These are phyloP conservation scores for Tetramorium bicarinatum DNA, from an alignment of 2,888 invertebrate genomes.

Conservation along the genomic window DNA sequence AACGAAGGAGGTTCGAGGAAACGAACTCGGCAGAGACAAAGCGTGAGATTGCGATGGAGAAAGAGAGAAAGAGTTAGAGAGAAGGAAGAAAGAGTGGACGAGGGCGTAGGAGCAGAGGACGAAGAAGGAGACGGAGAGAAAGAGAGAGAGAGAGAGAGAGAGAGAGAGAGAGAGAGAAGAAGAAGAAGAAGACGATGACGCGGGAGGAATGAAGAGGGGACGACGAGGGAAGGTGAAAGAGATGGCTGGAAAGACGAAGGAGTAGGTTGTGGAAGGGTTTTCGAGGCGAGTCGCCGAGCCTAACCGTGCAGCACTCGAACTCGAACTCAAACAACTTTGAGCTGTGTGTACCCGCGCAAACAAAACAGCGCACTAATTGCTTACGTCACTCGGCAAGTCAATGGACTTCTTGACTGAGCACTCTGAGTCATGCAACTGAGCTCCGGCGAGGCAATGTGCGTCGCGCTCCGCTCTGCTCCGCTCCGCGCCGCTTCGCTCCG, in stretches of 20 bases:
- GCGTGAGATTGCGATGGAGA: constrained; percentile 34
- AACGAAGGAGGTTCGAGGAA: constrained; percentile 63
- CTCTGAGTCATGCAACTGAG: constrained; percentile 81
- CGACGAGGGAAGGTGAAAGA: constrained; percentile 54
- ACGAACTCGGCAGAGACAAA: constrained; percentile 65
- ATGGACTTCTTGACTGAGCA: constrained; percentile 81
- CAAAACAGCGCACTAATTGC: constrained; percentile 84
- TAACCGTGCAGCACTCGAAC: constrained; percentile 80
- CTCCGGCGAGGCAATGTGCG: constrained; percentile 56
- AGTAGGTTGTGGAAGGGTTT: constrained; percentile 75
- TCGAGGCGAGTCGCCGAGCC: constrained; percentile 76
- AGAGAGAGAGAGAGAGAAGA: constrained; percentile 12
- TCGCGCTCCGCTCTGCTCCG: constrained; percentile 50
- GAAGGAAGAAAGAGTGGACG: constrained; percentile 55
- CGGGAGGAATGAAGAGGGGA: constrained; percentile 20
- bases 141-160: constrained; percentile 23
- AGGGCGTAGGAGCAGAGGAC: constrained; percentile 21
- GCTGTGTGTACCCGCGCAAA: constrained; percentile 82
- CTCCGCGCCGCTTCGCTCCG: constrained; percentile 54
- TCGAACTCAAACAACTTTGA: constrained; percentile 83
- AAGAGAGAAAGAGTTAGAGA: constrained; percentile 15
- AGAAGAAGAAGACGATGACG: constrained; percentile 41
- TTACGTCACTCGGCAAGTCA: constrained; percentile 85
- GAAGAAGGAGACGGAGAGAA: constrained; percentile 7
- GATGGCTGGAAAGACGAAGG: constrained; percentile 61